A percentile compares a stretch with the other conserved stretches of the same genome.
phyloP scores from a whole-genome alignment of 2,113 vertebrate species.

The Rhinoptilus africanus region DNA sequence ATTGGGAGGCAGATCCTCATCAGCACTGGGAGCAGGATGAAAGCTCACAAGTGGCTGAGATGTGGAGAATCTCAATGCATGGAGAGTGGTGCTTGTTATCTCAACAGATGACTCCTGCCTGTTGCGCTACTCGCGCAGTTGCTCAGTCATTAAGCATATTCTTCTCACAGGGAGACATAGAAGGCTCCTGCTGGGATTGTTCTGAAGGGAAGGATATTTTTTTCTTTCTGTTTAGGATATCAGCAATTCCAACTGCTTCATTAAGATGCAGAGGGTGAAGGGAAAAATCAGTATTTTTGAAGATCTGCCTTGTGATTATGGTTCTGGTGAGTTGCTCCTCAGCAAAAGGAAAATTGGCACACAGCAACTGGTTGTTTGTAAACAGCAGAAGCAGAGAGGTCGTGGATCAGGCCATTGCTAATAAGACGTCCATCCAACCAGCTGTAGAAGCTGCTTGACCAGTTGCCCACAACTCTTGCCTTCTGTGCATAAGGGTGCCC shows the following conservation, averaged over 20 bases:
- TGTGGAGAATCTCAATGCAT: rapidly evolving
- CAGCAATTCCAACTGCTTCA: neutral
- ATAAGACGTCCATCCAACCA: neutral
- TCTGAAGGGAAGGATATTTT: neutral
- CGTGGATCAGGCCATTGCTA: rapidly evolving
- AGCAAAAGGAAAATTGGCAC: neutral
- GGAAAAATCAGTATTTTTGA: neutral
- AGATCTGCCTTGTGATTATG: neutral
- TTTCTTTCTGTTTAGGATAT: neutral
- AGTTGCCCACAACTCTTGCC: neutral
- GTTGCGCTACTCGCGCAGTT: neutral
- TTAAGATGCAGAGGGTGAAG: neutral
- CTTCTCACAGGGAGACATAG: neutral
- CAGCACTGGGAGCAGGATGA: neutral
- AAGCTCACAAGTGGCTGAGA: neutral
- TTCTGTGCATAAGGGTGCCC: neutral
- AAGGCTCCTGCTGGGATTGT: neutral
- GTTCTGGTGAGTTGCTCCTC: neutral
- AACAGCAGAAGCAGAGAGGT: neutral
- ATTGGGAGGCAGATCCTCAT: neutral
- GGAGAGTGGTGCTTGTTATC: neutral
- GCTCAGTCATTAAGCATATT: neutral
- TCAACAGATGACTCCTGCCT: neutral
- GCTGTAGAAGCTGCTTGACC: neutral
- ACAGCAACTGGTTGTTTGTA: rapidly evolving